A percentile compares a stretch with the other conserved stretches of the same genome.
phyloP scores from a whole-genome alignment of 1,140 invertebrate genomes.

The Chrysoperla carnea region DNA sequence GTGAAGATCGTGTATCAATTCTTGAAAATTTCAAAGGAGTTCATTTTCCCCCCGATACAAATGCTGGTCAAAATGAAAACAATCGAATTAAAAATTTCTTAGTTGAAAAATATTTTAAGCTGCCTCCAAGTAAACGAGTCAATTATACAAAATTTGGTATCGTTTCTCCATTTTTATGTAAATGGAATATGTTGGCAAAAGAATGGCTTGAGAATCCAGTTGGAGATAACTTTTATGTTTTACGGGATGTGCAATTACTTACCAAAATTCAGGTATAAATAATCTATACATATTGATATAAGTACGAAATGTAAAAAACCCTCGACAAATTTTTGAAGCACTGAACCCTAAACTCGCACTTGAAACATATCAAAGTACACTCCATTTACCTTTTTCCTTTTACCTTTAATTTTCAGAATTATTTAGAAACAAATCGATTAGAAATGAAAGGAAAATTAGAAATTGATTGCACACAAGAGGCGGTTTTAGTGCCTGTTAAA shows the following conservation, averaged over 20 bases:
- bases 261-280: constrained; percentile 7
- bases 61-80: constrained; percentile 30
- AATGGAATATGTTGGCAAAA: constrained; percentile 48
- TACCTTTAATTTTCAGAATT: too few species aligned
- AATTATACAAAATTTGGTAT: constrained; percentile 67
- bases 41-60: constrained; percentile 46
- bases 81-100: constrained; percentile 12
- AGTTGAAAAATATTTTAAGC: constrained; percentile 40
- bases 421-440: too few species aligned
- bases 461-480: constrained; percentile 4
- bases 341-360: too few species aligned
- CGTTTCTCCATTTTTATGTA: constrained; percentile 52
- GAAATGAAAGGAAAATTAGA: too few species aligned
- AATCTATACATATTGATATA: constrained; percentile 1
- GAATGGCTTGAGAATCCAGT: constrained; percentile 36
- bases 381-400: too few species aligned
- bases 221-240: constrained; percentile 8
- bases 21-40: constrained; percentile 46
- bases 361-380: too few species aligned
- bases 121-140: constrained; percentile 66
- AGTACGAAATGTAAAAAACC: too few species aligned
- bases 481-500: constrained; percentile 33
- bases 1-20: constrained; percentile 47
- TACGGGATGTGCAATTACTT: constrained; percentile 10
- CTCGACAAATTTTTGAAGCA: too few species aligned